These are phyloP conservation scores for Flexamia atlantica DNA, from an alignment of 2,888 invertebrate genomes.

Conservation along the genomic window DNA sequence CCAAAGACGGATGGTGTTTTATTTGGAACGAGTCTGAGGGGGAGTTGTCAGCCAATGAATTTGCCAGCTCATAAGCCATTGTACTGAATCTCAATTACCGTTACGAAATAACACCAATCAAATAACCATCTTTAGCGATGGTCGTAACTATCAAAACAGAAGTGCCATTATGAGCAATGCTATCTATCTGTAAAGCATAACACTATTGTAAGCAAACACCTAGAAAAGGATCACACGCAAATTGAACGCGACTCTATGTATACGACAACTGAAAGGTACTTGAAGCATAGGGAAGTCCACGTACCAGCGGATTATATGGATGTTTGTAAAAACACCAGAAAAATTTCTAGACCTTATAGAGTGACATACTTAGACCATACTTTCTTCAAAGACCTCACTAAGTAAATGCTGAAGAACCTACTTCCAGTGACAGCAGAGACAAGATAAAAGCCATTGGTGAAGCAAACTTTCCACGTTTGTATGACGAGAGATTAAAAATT, in stretches of 20 bases:
- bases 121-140: slow-evolving; percentile 49
- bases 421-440: no score
- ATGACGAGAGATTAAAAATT: no score
- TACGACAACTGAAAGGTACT: slow-evolving; percentile 29
- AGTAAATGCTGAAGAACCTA: background rate
- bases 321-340: slow-evolving; percentile 54
- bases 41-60: slow-evolving; percentile 52
- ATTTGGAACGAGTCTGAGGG: slow-evolving; percentile 53
- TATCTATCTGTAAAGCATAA: slow-evolving; percentile 16
- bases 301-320: slow-evolving; percentile 59
- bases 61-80: slow-evolving; percentile 43
- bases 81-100: slow-evolving; percentile 43
- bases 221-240: slow-evolving; percentile 56
- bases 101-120: slow-evolving; percentile 37
- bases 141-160: slow-evolving; percentile 54
- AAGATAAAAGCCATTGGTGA: no score
- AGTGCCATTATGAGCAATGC: slow-evolving; percentile 57
- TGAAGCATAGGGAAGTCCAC: slow-evolving; percentile 51
- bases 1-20: slow-evolving; percentile 45
- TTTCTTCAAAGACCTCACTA: slow-evolving; percentile 49
- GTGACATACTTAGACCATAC: slow-evolving; percentile 55
- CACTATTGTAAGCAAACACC: slow-evolving; percentile 49
- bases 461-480: no score
- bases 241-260: slow-evolving; percentile 55
- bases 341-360: slow-evolving; percentile 43